phyloP scores from a whole-genome alignment of 2,888 invertebrate species.

The Ceraclea dissimilis region DNA sequence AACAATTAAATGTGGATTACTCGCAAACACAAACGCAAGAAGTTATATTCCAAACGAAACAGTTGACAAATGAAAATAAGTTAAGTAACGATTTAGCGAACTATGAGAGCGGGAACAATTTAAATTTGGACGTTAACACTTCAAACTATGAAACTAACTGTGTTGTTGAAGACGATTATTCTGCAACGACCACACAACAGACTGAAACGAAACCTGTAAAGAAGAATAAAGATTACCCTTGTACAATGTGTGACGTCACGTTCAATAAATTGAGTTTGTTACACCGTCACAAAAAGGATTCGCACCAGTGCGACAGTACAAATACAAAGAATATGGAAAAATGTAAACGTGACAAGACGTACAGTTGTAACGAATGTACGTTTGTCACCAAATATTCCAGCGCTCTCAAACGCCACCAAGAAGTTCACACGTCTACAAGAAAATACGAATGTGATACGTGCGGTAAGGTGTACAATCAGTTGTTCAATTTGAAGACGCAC shows the following conservation, averaged over 20 bases:
- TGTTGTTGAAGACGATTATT: too few relatives aligned
- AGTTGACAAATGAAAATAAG: too few relatives aligned
- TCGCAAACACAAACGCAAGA: too few relatives aligned
- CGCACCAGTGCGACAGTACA: not conserved
- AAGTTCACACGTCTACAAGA: not conserved
- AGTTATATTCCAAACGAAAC: too few relatives aligned
- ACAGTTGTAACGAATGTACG: not conserved
- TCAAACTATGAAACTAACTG: too few relatives aligned
- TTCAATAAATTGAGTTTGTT: not conserved
- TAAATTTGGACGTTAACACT: too few relatives aligned
- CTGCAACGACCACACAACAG: too few relatives aligned
- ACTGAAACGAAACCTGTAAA: not conserved
- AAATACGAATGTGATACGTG: not conserved
- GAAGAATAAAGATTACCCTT: not conserved
- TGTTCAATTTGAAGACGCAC: constrained; percentile 2
- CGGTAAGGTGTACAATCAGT: not conserved
- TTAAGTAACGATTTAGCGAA: too few relatives aligned
- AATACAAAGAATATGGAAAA: not conserved
- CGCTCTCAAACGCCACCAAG: not conserved
- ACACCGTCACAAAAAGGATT: not conserved
- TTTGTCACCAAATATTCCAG: constrained; percentile 4
- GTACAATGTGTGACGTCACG: not conserved
- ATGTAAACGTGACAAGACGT: not conserved
- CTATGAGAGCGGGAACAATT: too few relatives aligned
- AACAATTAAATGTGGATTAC: not conserved